Percentiles rank a stretch among this genome's conserved stretches.
Evolutionary conservation across 2,113 vertebrate species (phyloP).

Genomic region (Phaethornis superciliosus): DNA sequence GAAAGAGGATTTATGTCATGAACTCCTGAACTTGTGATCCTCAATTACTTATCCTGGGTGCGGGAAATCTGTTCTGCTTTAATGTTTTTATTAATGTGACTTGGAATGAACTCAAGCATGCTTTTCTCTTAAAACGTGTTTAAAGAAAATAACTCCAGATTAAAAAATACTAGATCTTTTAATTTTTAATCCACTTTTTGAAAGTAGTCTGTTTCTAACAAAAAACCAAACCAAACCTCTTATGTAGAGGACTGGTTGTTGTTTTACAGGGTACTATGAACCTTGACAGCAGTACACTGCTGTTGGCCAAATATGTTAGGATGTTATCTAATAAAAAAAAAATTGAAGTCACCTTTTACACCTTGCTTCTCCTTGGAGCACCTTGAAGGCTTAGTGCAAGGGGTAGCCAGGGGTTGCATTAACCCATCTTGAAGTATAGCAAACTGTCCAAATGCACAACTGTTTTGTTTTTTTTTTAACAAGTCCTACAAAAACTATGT

Average conservation of each 20-base stretch:
- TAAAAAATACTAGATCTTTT: slow-evolving; percentile 34
- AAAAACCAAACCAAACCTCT: not conserved
- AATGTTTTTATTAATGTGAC: slow-evolving; percentile 59
- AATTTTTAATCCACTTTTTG: slow-evolving; percentile 35
- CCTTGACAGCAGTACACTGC: not conserved
- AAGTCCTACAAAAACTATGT: not conserved
- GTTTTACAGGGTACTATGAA: not conserved
- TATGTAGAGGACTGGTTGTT: not conserved
- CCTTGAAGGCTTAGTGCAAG: not conserved
- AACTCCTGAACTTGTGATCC: slow-evolving; percentile 62
- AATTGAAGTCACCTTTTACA: not conserved
- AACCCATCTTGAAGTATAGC: not conserved
- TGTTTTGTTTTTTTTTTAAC: not conserved
- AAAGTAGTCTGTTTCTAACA: not conserved
- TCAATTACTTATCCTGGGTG: slow-evolving; percentile 56
- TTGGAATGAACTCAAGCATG: slow-evolving; percentile 40
- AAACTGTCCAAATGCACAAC: not conserved
- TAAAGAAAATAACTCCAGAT: slow-evolving; percentile 1
- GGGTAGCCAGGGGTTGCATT: not conserved
- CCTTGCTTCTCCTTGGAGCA: not conserved
- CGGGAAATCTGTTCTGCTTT: slow-evolving; percentile 49
- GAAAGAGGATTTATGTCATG: slow-evolving; percentile 59
- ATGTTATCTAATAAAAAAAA: not conserved
- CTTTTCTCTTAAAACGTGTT: not conserved
- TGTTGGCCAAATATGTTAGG: not conserved